Evolutionary conservation across 2,113 vertebrate species (phyloP), one percentile per base, ranked within the genome.

Genomic region (Nesoenas mayeri): DNA sequence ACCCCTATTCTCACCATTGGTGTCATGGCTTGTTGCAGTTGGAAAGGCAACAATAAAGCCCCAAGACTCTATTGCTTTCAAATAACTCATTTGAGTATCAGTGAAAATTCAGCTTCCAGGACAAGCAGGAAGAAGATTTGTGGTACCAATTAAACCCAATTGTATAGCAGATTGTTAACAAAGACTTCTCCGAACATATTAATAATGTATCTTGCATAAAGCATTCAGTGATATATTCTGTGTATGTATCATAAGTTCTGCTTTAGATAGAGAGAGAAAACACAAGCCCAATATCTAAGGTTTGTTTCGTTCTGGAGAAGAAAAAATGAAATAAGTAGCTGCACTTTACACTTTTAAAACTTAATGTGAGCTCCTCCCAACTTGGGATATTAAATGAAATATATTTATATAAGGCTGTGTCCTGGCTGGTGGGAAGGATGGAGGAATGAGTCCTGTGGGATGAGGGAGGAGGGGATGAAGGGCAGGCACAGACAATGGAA

Each of bases 1-100:
- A 6, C 13, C 17, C 11, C 0, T 60, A 10, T 28, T 60, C 50
- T 44, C 20, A 12, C 31, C 10, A 0, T 10, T 34, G 36, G 24
- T n/a, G 57, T n/a, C 24, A 10, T 38, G 19, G 24, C 48, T 32
- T 24, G 28, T 44, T 18, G 5, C 5, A 2, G 24, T 3, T 50
- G 65, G 48, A 28, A 62, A 48, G n/a, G 48, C n/a, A 31, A 56
- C n/a, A 62, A 32, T 21, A 16, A 64, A 25, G 25, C 36, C 34
- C 40, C 34, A 21, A 21, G 67, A 42, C 13, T 44, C 16, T 44
- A 18, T 44, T 48, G 31, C 50, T 79, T 48, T 64, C 48, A 15
- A 40, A 17, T 20, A 50, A 56, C 28, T 48, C 2, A 2, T 32
- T 26, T 11, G 40, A 19, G 50, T 18, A 42, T 26, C 13, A 9